Evolutionary conservation across 2,888 invertebrate genomes (phyloP), one percentile per base, ranked within the genome.

Genomic region (Catocala nupta): DNA sequence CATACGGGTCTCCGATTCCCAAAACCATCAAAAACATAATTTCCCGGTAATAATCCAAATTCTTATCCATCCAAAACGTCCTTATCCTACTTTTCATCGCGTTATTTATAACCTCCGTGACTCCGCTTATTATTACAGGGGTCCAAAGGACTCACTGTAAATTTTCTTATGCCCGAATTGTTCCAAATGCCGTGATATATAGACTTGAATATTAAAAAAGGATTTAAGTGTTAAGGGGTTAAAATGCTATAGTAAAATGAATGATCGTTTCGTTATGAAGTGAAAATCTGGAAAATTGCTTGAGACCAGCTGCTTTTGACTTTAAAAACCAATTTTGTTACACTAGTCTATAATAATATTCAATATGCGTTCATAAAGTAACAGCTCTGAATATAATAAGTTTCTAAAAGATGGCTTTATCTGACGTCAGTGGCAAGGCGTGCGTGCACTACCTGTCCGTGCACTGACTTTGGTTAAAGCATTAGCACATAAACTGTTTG

Each of bases 101-200:
- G 57, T 77, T 75, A 64, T 75, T 76, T 70, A 68, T 78, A 70
- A 63, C 54, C 44, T 47, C 62, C 71, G 65, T 70, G 77, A 73
- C 65, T 16, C 44, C 63, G 66, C 66, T 77, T 77, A 75, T 75
- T 75, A 68, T 58, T 53, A 48, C 42, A 56, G 12, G 36, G 33
- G 47, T 44, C 47, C 12, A 77, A 60, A 63, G 45, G 71, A 65
- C 75, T 67, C 67, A 47, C 56, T 55, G 74, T 65, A 65, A 77
- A 75, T 70, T 66, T 58, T 70, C 67, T 66, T 64, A 68, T 71
- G 71, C 71, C 47, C 60, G 59, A 77, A 77, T 74, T 68, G 75
- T 65, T 64, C 71, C 60, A 65, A 73, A 77, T 70, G 73, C 63
- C 63, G 10, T 63, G 59, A 77, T 77, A 66, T 77, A 73, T 71